Evolutionary conservation across 2,797 vertebrate species (phyloP).

Genomic region (Eulemur coronatus): DNA sequence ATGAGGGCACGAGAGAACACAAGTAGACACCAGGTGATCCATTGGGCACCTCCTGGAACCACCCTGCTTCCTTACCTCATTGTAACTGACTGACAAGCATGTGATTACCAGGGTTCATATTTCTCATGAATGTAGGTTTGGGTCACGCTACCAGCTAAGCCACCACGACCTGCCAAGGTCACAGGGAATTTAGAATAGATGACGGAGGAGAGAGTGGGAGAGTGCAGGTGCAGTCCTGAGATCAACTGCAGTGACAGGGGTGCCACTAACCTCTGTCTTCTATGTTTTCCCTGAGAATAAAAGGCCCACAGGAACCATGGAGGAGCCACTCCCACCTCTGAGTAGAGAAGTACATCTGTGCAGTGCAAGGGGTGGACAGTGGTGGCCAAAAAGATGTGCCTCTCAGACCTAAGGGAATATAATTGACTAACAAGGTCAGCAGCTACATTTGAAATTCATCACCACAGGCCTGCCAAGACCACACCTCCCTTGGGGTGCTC

Average conservation of each 20-base stretch:
- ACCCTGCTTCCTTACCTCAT: too few relatives aligned
- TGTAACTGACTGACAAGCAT: not conserved
- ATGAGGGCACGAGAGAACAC: not conserved
- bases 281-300: not conserved
- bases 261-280: not conserved
- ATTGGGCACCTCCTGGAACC: not conserved
- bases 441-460: not conserved
- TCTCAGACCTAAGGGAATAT: not conserved
- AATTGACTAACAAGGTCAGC: too few relatives aligned
- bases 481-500: too few relatives aligned
- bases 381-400: not conserved
- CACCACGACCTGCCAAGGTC: not conserved
- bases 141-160: not conserved
- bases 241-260: not conserved
- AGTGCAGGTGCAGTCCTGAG: not conserved
- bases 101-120: fast-evolving
- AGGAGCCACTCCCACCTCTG: not conserved
- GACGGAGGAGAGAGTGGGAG: not conserved
- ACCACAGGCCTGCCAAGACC: too few relatives aligned
- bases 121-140: not conserved
- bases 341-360: not conserved
- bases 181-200: not conserved
- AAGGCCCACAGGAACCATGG: not conserved
- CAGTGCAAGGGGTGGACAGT: not conserved
- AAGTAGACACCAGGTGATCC: not conserved